Percentiles rank a stretch among this genome's conserved stretches.
Evolutionary conservation across 1,140 invertebrate genomes (phyloP).

Genomic region (Brachionus asplanchnoidis): DNA sequence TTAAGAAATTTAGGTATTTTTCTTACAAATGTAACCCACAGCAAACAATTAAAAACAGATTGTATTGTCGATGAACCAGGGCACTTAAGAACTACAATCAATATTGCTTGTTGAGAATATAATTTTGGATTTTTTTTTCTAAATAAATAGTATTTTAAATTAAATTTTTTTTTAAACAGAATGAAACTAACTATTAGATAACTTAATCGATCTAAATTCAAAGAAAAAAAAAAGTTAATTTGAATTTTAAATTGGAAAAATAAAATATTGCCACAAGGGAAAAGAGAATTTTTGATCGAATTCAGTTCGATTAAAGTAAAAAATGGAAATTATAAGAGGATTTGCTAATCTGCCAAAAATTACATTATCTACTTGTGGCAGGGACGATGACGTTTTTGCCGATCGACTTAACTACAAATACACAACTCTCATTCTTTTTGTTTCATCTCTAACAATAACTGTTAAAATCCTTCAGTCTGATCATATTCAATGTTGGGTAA

Average conservation of each 20-base stretch:
- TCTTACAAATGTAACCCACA: neutral
- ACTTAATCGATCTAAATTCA: neutral
- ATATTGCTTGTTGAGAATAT: neutral
- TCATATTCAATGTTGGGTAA: conserved; percentile 70
- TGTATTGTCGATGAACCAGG: conserved; percentile 33
- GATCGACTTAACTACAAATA: conserved; percentile 78
- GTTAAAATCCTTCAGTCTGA: conserved; percentile 82
- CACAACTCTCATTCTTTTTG: conserved; percentile 75
- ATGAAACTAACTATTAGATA: neutral
- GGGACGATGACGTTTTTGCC: conserved; percentile 43
- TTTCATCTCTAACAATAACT: conserved; percentile 79
- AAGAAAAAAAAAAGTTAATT: neutral
- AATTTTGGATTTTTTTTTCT: neutral
- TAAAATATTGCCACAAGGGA: neutral
- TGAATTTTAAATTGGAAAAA: conserved; percentile 15
- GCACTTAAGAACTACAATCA: neutral
- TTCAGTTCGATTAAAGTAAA: neutral
- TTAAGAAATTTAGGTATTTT: neutral
- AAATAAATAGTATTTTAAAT: neutral
- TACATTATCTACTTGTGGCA: conserved; percentile 33
- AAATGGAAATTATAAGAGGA: conserved; percentile 40
- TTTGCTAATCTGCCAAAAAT: conserved; percentile 41
- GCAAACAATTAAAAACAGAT: conserved; percentile 28
- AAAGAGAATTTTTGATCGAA: neutral
- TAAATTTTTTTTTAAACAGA: neutral